phyloP scores from a whole-genome alignment of 2,797 vertebrate species.

The Poecile montanus region DNA sequence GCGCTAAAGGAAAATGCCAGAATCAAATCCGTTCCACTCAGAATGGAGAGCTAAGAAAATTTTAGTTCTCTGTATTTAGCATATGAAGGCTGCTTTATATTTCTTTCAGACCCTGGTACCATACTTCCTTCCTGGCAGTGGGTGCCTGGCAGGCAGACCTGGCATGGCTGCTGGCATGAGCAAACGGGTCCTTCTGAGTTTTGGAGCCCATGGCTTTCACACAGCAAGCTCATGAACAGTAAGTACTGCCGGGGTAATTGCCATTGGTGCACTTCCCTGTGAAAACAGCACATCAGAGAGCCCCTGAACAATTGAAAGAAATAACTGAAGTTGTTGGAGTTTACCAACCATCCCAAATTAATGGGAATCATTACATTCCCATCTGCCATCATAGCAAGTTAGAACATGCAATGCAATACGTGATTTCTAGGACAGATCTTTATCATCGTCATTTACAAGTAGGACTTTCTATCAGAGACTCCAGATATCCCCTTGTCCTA shows the following conservation, averaged over 20 bases:
- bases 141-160: neutral
- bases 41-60: neutral
- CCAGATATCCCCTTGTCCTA: neutral
- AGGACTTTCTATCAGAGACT: neutral
- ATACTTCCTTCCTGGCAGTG: neutral
- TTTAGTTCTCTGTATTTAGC: neutral
- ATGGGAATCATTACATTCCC: slow-evolving; percentile 25
- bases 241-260: slow-evolving; percentile 36
- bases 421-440: slow-evolving; percentile 41
- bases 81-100: neutral
- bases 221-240: slow-evolving; percentile 51
- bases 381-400: neutral
- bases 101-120: neutral
- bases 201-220: neutral
- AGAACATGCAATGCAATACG: slow-evolving; percentile 28
- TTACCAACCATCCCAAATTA: slow-evolving; percentile 35
- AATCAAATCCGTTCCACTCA: neutral
- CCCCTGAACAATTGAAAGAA: slow-evolving; percentile 44
- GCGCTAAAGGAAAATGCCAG: neutral
- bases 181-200: slow-evolving; percentile 41
- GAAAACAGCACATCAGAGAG: slow-evolving; percentile 54
- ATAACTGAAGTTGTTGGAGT: slow-evolving; percentile 51
- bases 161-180: neutral
- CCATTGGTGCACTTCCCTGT: slow-evolving; percentile 54
- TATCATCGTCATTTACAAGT: neutral